Evolutionary conservation across 1,140 invertebrate genomes (phyloP), one percentile per base, ranked within the genome.

Genomic region (Drosophila watanabei): DNA sequence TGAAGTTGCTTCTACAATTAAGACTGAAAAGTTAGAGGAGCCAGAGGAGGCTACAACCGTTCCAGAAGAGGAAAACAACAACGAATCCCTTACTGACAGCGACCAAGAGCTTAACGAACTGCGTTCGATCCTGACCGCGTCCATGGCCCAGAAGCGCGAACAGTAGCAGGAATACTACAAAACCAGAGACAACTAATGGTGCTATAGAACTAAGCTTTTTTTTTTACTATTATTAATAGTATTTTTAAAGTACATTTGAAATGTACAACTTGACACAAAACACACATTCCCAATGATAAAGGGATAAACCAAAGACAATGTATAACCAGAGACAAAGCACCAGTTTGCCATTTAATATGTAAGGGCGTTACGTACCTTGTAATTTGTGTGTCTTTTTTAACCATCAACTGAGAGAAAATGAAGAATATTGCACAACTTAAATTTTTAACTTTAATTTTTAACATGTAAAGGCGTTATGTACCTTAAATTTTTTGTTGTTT

Each of bases 71-170:
- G 18, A 24, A 24, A 18, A 20, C 8, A 20, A 35, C 32, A 35
- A 54, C 9, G 28, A 30, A 6, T 11, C 30, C 0, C 51, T 33
- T 13, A 52, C 51, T 11, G 54, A 57, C 5, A 57, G 54, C 54
- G 54, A 57, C 14, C 54, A 57, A 5, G 54, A 57, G 20, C 54
- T 57, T 2, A 28, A 57, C 20, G 35, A 39, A n/a, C 35, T 57
- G 14, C 54, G 54, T 28, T 10, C 9, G 0, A 39, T 57, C 5
- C 35, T 57, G 20, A 9, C 33, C 52, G 18, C 8, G 18, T 28
- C 35, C 16, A 2, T 57, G 37, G 54, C 13, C 6, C 13, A 56
- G 52, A 56, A 16, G 0, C 18, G 9, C 14, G 13, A 39, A 5
- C 6, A 39, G 9, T 39, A 39, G 14, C 13, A 11, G 24, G 8